Evolutionary conservation across 1,140 invertebrate species (phyloP), one percentile per base, ranked within the genome.

Genomic region (silkworm (Bombyx mori)): DNA sequence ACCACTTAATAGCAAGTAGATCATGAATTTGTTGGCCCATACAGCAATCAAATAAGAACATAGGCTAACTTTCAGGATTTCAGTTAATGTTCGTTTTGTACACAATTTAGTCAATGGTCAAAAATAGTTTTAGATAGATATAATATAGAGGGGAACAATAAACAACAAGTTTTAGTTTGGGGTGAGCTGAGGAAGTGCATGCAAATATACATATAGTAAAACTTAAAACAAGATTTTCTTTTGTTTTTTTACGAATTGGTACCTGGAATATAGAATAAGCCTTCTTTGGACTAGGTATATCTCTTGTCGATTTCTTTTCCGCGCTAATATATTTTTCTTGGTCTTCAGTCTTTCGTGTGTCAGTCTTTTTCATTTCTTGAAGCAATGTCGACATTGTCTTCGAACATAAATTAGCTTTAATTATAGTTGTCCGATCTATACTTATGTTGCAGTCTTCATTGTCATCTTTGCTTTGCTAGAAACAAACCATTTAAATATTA

Each of bases 231-330:
- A 50, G 9, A 50, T 50, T 50, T 18, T 51, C 9, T 7, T 51
- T n/a, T 51, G 42, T 35, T 9, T 8, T 3, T 7, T 47, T 47
- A 47, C 8, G 45, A 51, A 51, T 8, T 4, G n/a, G 54, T 77
- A 88, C 87, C 79, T 88, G 77, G n/a, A 88, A 77, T 46, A 85
- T 67, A 12, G 71, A 42, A 12, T 84, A 86, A 6, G 74, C 65
- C 63, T 83, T 83, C 57, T 82, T 83, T 0, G 79, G 82, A 60
- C 74, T 79, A 5, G 81, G 71, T 52, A 85, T 68, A 69, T 82
- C 78, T 64, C 79, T 86, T 22, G 48, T 42, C 18, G 67, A 46
- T 57, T 79, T 86, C 46, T 77, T 80, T 58, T 77, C 76, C 6
- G 54, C 52, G n/a, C 57, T 52, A 7, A 49, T 22, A 6, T 55